A percentile compares a stretch with the other conserved stretches of the same genome.
Conservation (phyloP, 2,113 vertebrate species). For the Fregetta grallaria region DNA sequence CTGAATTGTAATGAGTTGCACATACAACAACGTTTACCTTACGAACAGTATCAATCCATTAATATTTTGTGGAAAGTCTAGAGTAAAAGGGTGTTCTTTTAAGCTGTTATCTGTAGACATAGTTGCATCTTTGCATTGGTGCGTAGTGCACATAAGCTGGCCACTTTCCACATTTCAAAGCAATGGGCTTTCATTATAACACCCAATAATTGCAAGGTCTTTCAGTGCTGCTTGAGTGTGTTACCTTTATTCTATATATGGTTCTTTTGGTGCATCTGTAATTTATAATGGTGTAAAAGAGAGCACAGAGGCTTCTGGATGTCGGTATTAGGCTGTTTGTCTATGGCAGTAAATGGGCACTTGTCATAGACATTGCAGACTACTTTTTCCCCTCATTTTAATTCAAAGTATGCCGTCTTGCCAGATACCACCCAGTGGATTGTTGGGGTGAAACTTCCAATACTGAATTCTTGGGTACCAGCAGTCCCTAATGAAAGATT, state of each 20-base stretch:
- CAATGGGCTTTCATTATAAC: not conserved
- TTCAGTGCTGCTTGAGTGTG: not conserved
- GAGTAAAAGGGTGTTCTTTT: not conserved
- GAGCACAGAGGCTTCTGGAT: not conserved
- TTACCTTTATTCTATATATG: not conserved
- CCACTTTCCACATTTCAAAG: not conserved
- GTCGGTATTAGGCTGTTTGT: not conserved
- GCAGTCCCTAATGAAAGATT: not conserved
- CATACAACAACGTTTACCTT: not conserved
- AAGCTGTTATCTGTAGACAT: not conserved
- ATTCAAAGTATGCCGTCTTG: not conserved
- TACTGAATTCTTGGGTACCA: not conserved
- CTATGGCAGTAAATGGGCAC: not conserved
- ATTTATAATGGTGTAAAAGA: not conserved
- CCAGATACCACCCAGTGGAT: not conserved
- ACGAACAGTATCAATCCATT: not conserved
- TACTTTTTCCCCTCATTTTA: not conserved
- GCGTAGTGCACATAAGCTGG: not conserved
- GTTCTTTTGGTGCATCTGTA: not conserved
- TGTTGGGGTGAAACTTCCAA: not conserved
- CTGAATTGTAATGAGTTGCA: not conserved
- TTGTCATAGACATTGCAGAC: not conserved
- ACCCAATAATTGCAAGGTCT: not conserved
- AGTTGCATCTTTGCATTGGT: not conserved
- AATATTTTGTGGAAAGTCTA: not conserved